Evolutionary conservation across 2,113 vertebrate genomes (phyloP).

Genomic region (Podarcis cretensis): DNA sequence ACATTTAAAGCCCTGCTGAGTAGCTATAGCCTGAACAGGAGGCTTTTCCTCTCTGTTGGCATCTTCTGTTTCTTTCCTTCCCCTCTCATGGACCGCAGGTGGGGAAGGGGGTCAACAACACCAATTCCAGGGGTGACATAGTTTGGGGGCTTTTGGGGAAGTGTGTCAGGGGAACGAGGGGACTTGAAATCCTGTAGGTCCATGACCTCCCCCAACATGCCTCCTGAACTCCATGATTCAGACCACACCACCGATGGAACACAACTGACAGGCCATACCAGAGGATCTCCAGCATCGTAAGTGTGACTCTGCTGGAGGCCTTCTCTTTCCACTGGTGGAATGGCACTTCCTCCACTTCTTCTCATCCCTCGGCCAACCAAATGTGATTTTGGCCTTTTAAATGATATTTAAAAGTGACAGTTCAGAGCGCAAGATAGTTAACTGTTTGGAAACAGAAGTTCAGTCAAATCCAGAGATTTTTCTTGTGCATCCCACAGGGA

Average conservation of each 20-base stretch:
- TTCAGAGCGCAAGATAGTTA: background rate
- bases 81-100: too few relatives aligned
- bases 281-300: background rate
- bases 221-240: background rate
- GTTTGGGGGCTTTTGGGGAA: background rate
- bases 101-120: too few relatives aligned
- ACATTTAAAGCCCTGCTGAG: too few relatives aligned
- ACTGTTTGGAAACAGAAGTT: background rate
- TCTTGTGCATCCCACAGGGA: background rate
- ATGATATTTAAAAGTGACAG: background rate
- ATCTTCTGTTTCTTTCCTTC: too few relatives aligned
- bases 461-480: background rate
- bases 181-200: too few relatives aligned
- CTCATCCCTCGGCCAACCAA: background rate
- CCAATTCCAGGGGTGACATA: background rate
- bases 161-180: background rate
- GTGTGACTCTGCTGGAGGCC: background rate
- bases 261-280: too few relatives aligned
- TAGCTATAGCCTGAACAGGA: too few relatives aligned
- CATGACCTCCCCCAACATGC: background rate
- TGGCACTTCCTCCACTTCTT: background rate
- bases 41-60: too few relatives aligned
- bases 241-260: background rate
- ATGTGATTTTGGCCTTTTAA: background rate
- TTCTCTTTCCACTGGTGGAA: background rate